phyloP scores from a whole-genome alignment of 2,113 vertebrate genomes.

The Ammospiza nelsoni region DNA sequence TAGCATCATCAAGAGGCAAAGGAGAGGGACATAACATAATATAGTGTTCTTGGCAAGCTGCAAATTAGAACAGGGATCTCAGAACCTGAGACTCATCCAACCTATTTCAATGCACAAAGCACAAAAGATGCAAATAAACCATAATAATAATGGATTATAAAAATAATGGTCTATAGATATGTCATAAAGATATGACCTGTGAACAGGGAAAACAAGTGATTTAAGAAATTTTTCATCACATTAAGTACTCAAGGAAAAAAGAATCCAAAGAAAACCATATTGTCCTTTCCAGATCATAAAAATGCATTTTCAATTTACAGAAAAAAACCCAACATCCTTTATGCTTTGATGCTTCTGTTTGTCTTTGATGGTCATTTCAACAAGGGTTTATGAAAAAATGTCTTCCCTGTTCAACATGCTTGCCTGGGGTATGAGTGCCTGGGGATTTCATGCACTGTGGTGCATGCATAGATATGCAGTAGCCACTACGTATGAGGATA shows the following conservation, averaged over 20 bases:
- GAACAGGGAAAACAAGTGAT: neutral
- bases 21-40: neutral
- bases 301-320: neutral
- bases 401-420: neutral
- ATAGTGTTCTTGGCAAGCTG: neutral
- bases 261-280: neutral
- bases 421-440: too few species aligned
- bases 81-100: neutral
- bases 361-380: neutral
- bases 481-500: neutral
- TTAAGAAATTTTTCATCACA: neutral
- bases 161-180: neutral
- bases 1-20: neutral
- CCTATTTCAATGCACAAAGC: neutral
- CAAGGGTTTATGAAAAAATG: neutral
- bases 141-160: neutral
- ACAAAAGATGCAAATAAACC: neutral
- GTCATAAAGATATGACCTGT: neutral
- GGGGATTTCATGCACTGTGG: neutral
- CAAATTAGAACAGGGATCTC: neutral
- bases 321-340: neutral
- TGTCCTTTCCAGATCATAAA: neutral
- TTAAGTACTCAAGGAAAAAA: neutral
- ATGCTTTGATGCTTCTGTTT: neutral
- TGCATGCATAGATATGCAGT: accelerated